Evolutionary conservation across 2,888 invertebrate species (phyloP).

Genomic region (Netelia inedita): DNA sequence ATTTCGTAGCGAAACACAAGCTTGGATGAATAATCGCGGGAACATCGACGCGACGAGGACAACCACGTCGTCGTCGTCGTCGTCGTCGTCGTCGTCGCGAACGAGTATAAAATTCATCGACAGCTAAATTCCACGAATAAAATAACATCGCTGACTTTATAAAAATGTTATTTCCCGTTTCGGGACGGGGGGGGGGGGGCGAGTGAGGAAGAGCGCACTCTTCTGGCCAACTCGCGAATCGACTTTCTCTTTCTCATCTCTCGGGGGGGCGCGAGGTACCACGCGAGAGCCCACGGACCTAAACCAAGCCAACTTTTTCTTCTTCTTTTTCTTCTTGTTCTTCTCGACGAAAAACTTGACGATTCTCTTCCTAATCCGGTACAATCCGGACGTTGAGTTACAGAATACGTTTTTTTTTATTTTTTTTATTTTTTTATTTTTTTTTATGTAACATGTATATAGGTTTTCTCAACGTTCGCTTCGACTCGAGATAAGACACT

Average conservation of each 20-base stretch:
- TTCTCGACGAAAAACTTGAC: constrained; percentile 50
- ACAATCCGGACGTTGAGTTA: constrained; percentile 41
- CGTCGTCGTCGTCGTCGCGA: too few relatives aligned
- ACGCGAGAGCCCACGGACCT: neutral
- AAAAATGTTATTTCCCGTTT: constrained; percentile 5
- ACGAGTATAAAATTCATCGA: too few relatives aligned
- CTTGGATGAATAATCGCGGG: too few relatives aligned
- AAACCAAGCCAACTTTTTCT: too few relatives aligned
- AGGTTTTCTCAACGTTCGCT: constrained; percentile 4
- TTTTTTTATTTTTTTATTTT: too few relatives aligned
- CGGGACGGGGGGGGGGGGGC: neutral
- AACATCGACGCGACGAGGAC: too few relatives aligned
- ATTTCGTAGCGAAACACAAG: too few relatives aligned
- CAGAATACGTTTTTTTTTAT: neutral
- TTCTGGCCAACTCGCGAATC: constrained; percentile 43
- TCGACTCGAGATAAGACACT: constrained; percentile 58
- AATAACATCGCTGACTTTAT: neutral
- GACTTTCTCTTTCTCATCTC: constrained; percentile 42
- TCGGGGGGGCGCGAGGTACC: neutral
- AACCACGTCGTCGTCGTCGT: too few relatives aligned
- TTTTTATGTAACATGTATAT: constrained; percentile 1
- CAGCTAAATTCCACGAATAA: neutral
- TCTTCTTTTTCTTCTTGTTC: too few relatives aligned
- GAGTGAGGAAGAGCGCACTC: too few relatives aligned
- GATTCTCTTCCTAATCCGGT: constrained; percentile 59